Conservation (phyloP, 1,140 invertebrate species). For the Scaptodrosophila lebanonensis region DNA sequence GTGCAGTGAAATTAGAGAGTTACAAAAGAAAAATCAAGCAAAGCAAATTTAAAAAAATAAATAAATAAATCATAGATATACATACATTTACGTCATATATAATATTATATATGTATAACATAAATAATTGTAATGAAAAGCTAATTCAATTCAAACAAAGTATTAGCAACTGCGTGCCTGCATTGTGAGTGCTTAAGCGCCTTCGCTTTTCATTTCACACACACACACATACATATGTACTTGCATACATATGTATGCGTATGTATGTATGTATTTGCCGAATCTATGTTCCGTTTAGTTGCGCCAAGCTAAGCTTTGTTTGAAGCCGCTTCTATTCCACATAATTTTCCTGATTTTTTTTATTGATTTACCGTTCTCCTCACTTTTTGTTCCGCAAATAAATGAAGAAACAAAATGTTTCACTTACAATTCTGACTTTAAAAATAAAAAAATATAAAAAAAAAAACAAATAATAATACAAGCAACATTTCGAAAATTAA, state of each 20-base stretch:
- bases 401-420: not conserved
- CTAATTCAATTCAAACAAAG: constrained; percentile 41
- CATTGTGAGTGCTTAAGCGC: constrained; percentile 34
- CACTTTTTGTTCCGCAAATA: too few species aligned
- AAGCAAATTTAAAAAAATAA: constrained; percentile 11
- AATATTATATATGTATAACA: constrained; percentile 35
- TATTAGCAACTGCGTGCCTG: constrained; percentile 29
- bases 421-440: too few species aligned
- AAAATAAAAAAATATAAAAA: not conserved
- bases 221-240: constrained; percentile 2
- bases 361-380: too few species aligned
- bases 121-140: constrained; percentile 34
- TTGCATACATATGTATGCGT: constrained; percentile 14
- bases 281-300: not conserved
- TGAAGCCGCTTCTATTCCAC: too few species aligned
- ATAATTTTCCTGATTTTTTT: too few species aligned
- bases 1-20: constrained; percentile 25
- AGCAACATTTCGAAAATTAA: too few species aligned
- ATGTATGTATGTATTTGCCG: constrained; percentile 1
- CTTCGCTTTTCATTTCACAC: constrained; percentile 39
- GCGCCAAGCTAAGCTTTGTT: too few species aligned
- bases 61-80: constrained; percentile 34
- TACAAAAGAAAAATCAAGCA: constrained; percentile 10
- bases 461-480: not conserved
- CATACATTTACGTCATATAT: constrained; percentile 12